These are phyloP conservation scores for Nannoperca australis DNA, from an alignment of 2,797 vertebrate species.

Conservation along the genomic window DNA sequence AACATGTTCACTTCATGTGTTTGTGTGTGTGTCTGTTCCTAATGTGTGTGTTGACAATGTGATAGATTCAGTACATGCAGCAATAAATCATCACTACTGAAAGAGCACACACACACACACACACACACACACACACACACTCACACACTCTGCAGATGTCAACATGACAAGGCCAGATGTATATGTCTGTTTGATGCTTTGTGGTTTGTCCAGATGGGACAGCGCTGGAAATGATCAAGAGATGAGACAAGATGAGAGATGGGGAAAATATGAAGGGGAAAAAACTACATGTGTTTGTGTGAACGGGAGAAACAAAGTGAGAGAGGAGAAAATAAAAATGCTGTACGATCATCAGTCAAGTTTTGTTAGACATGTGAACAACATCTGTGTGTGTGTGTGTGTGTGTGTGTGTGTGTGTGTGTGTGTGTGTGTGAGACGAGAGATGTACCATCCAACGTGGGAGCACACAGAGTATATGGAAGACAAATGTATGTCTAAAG, in stretches of 20 bases:
- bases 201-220: constrained; percentile 61
- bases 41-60: constrained; percentile 19
- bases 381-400: constrained; percentile 26
- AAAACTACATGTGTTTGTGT: neutral
- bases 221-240: constrained; percentile 52
- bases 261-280: neutral
- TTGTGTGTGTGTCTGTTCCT: neutral
- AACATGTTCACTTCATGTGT: constrained; percentile 31
- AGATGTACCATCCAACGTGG: neutral
- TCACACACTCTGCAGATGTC: constrained; percentile 48
- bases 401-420: neutral
- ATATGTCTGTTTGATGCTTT: constrained; percentile 61
- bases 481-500: constrained; percentile 17
- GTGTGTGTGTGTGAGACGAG: no score
- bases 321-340: neutral
- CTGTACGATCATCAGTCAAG: constrained; percentile 21
- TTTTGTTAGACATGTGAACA: constrained; percentile 35
- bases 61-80: constrained; percentile 39
- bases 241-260: constrained; percentile 44
- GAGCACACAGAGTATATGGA: neutral
- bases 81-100: constrained; percentile 61
- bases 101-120: neutral
- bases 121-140: constrained; percentile 6
- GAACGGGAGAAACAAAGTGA: constrained; percentile 6
- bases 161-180: constrained; percentile 62